Evolutionary conservation across 2,888 invertebrate species (phyloP).

Genomic region (Epinotia brunnichana): DNA sequence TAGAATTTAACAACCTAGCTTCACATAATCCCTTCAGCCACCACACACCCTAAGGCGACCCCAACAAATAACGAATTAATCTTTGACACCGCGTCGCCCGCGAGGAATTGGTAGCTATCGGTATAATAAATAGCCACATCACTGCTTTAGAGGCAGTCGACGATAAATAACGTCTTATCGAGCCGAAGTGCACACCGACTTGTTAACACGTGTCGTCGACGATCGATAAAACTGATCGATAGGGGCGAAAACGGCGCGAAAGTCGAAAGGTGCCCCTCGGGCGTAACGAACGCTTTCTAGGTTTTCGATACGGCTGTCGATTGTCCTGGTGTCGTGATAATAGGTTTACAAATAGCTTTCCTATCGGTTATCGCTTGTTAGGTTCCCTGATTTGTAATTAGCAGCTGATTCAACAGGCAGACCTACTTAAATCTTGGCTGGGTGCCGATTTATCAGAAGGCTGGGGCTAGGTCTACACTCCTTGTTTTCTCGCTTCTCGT

Average conservation of each 20-base stretch:
- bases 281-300: conserved; percentile 46
- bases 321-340: conserved; percentile 52
- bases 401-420: conserved; percentile 8
- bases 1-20: background rate
- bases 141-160: conserved; percentile 48
- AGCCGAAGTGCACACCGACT: conserved; percentile 57
- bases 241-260: conserved; percentile 49
- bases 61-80: conserved; percentile 44
- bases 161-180: conserved; percentile 65
- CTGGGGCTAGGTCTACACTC: background rate
- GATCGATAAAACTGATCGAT: conserved; percentile 65
- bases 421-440: conserved; percentile 20
- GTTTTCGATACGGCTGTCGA: conserved; percentile 41
- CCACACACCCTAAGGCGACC: conserved; percentile 23
- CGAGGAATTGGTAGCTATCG: conserved; percentile 46
- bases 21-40: background rate
- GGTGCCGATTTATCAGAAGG: conserved; percentile 21
- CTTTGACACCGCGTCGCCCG: conserved; percentile 42
- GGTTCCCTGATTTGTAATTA: conserved; percentile 42
- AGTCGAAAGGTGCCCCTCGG: conserved; percentile 44
- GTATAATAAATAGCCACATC: conserved; percentile 50
- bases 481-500: conserved; percentile 1
- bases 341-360: conserved; percentile 53
- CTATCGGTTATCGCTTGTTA: conserved; percentile 43
- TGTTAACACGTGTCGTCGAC: conserved; percentile 68